Evolutionary conservation across 2,797 vertebrate species (phyloP), one percentile per base, ranked within the genome.

Genomic region (Spheniscus humboldti): DNA sequence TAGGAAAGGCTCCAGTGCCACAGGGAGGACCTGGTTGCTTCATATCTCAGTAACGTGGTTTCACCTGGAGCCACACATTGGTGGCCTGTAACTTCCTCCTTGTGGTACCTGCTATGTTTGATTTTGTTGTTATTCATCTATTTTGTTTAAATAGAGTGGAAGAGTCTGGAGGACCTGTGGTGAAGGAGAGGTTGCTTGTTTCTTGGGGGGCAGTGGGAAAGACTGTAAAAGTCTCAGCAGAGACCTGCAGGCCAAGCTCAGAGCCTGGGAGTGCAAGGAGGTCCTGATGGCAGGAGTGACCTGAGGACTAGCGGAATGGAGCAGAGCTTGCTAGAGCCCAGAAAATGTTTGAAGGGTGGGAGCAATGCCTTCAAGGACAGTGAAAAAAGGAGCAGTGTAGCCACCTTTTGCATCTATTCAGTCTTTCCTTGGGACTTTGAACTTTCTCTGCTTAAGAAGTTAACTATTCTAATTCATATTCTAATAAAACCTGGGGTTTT

Each of bases 11-110:
- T 14, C 35, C n/a, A 23, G 14, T 75, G 22, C 9, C 53, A 52
- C 30, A 72, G 22, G 27, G 10, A 56, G 33, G 13, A 76, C 5
- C 23, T 57, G 6, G 1, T 16, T 16, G 41, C 41, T 75, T 67
- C 30, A 17, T 35, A 25, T 18, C 27, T 81, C 39, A 35, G 45
- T 11, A 27, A 20, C 0, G 0, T 6, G 18, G 7, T 63, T 84
- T 92, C 37, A 53, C 37, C 2, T 3, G 33, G 9, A n/a, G 4
- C 6, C 20, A 27, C 11, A 13, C 6, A 3, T 0, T 17, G 10
- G 12, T 25, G 23, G 30, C 23, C 31, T 73, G 4, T 13, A 41
- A n/a, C 4, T 85, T 89, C 37, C 28, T 75, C 18, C 45, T 60
- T 15, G 16, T n/a, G 45, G 22, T 10, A 74, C 39, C 18, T 2